Conservation (phyloP, 2,113 vertebrate genomes). For the Trogon melanurus region DNA sequence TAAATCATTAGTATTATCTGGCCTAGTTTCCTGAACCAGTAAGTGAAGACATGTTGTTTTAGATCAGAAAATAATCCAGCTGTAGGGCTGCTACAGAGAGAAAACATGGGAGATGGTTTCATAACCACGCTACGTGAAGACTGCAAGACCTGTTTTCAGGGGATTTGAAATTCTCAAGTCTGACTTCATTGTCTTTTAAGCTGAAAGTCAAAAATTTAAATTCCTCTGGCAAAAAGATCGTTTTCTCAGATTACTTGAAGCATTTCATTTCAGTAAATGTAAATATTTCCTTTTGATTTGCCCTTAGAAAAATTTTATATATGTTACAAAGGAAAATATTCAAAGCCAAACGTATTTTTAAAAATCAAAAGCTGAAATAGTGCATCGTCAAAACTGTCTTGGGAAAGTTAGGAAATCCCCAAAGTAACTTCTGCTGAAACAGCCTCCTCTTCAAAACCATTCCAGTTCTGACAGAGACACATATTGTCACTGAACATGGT, state of each 20-base stretch:
- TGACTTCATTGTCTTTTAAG: conserved; percentile 21
- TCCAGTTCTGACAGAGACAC: not conserved
- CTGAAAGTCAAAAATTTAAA: conserved; percentile 21
- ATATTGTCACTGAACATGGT: not conserved
- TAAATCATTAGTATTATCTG: conserved; percentile 42
- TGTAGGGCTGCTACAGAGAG: not conserved
- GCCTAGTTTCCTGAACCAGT: not conserved
- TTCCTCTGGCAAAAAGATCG: not conserved
- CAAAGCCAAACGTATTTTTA: not conserved
- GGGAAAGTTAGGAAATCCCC: not conserved
- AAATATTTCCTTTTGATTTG: conserved; percentile 57
- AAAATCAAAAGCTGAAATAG: conserved; percentile 22
- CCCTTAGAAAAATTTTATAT: not conserved
- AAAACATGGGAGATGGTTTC: not conserved
- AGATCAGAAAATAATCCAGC: conserved; percentile 31
- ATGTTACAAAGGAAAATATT: conserved; percentile 27
- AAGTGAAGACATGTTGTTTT: conserved; percentile 8
- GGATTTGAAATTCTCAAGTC: not conserved
- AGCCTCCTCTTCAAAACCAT: not conserved
- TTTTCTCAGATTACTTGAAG: not conserved
- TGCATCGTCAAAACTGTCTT: not conserved
- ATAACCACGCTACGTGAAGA: not conserved
- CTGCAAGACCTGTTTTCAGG: not conserved
- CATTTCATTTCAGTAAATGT: conserved; percentile 33
- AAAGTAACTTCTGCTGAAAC: not conserved